Evolutionary conservation across 2,113 vertebrate species (phyloP).

Genomic region (Dicaeum eximium): DNA sequence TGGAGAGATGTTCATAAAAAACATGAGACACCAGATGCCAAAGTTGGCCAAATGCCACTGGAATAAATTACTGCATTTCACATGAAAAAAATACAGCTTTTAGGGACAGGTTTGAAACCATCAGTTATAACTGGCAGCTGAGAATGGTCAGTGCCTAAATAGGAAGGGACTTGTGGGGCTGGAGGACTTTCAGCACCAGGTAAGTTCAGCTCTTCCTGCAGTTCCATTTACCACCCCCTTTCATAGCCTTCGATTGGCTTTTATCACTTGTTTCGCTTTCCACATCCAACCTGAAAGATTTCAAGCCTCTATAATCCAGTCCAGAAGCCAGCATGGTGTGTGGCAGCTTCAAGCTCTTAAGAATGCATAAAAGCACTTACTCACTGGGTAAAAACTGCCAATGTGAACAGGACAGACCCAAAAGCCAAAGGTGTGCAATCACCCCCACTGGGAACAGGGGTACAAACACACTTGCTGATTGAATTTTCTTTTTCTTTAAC

Average conservation of each 20-base stretch:
- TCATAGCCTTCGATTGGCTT: neutral
- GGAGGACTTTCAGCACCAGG: neutral
- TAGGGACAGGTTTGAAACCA: neutral
- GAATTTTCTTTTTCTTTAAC: neutral
- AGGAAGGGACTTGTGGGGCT: neutral
- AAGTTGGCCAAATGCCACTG: neutral
- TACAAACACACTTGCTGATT: neutral
- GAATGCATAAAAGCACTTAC: neutral
- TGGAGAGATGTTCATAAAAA: neutral
- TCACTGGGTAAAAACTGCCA: neutral
- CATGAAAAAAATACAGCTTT: neutral
- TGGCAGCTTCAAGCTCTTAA: neutral
- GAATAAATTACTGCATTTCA: neutral
- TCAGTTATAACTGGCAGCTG: neutral
- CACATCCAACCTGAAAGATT: neutral
- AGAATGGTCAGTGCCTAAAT: neutral
- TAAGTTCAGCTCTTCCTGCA: neutral
- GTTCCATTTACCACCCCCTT: neutral
- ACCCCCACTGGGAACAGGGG: neutral
- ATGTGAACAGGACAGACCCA: neutral
- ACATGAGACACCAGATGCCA: neutral
- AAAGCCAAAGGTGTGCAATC: neutral
- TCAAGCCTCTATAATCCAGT: neutral
- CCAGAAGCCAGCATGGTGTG: neutral
- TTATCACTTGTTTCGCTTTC: neutral